phyloP scores from a whole-genome alignment of 2,797 vertebrate species.

The Leptatherina wallacei region DNA sequence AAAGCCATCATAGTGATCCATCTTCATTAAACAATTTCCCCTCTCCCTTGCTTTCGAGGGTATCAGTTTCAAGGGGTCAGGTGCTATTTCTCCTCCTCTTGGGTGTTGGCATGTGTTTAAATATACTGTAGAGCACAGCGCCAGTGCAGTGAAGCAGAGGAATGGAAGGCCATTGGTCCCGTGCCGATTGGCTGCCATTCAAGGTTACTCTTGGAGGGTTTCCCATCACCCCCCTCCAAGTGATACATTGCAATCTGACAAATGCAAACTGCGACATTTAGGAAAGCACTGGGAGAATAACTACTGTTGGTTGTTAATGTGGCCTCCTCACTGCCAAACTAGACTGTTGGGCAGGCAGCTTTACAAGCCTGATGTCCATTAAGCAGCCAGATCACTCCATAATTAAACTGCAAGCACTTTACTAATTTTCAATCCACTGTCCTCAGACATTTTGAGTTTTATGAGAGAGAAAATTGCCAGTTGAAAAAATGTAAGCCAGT shows the following conservation, averaged over 20 bases:
- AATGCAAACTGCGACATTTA: slow-evolving; percentile 87
- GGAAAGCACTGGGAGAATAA: slow-evolving; percentile 80
- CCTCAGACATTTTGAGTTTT: slow-evolving; percentile 26
- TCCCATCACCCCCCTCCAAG: slow-evolving; percentile 83
- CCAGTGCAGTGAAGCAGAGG: slow-evolving; percentile 64
- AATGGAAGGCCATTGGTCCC: slow-evolving; percentile 78
- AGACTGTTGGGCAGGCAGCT: slow-evolving; percentile 64
- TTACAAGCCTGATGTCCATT: slow-evolving; percentile 69
- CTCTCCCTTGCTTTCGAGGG: slow-evolving; percentile 80
- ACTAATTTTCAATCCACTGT: slow-evolving; percentile 11
- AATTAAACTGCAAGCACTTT: slow-evolving; percentile 39
- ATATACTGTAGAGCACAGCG: slow-evolving; percentile 75
- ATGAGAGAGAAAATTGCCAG: slow-evolving; percentile 11
- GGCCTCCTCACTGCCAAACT: slow-evolving; percentile 72
- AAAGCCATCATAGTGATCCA: slow-evolving; percentile 86
- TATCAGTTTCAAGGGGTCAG: slow-evolving; percentile 84
- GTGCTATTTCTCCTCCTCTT: slow-evolving; percentile 77
- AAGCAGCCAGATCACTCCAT: slow-evolving; percentile 62
- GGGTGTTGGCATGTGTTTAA: slow-evolving; percentile 79
- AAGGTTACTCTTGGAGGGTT: slow-evolving; percentile 83
- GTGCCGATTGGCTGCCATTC: slow-evolving; percentile 84
- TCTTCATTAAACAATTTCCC: slow-evolving; percentile 85
- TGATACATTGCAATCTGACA: slow-evolving; percentile 86
- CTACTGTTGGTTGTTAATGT: slow-evolving; percentile 75
- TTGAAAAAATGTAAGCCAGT: slow-evolving; percentile 7